A percentile compares a stretch with the other conserved stretches of the same genome.
Evolutionary conservation across 2,888 invertebrate species (phyloP).

Genomic region (Acanthosepion lycidas): DNA sequence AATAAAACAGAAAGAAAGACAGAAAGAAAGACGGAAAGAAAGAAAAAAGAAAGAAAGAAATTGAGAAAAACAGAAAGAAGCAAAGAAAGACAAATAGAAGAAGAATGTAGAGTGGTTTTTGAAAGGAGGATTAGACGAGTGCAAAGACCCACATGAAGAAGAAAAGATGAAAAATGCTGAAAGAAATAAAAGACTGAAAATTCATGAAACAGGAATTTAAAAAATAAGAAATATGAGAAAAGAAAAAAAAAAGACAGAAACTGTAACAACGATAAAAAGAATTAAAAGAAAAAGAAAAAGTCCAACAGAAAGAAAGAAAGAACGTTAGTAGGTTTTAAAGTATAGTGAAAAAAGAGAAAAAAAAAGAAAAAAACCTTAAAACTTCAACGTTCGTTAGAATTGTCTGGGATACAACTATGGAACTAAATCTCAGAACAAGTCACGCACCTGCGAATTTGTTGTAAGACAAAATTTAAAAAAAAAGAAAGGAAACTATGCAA

Average conservation of each 20-base stretch:
- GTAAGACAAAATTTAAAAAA: neutral
- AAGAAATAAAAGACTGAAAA: neutral
- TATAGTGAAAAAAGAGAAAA: neutral
- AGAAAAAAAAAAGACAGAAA: neutral
- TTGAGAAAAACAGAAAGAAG: neutral
- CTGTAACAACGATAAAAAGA: neutral
- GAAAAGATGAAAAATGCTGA: neutral
- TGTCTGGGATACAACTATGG: neutral
- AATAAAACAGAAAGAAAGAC: neutral
- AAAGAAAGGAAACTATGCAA: neutral
- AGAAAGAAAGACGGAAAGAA: too few relatives aligned
- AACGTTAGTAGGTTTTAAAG: neutral
- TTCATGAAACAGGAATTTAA: too few relatives aligned
- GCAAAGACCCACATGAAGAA: too few relatives aligned
- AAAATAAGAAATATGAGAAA: neutral
- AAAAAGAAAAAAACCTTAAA: neutral
- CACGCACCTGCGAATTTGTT: conserved; percentile 9
- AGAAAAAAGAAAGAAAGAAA: too few relatives aligned
- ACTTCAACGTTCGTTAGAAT: neutral
- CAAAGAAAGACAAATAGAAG: too few relatives aligned
- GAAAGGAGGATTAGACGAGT: too few relatives aligned
- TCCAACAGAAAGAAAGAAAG: neutral
- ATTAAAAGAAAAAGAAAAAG: neutral
- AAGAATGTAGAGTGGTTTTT: too few relatives aligned
- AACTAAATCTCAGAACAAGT: neutral